These are phyloP conservation scores for Oscheius sp. DNA, from an alignment of 2,888 invertebrate genomes.

Conservation along the genomic window DNA sequence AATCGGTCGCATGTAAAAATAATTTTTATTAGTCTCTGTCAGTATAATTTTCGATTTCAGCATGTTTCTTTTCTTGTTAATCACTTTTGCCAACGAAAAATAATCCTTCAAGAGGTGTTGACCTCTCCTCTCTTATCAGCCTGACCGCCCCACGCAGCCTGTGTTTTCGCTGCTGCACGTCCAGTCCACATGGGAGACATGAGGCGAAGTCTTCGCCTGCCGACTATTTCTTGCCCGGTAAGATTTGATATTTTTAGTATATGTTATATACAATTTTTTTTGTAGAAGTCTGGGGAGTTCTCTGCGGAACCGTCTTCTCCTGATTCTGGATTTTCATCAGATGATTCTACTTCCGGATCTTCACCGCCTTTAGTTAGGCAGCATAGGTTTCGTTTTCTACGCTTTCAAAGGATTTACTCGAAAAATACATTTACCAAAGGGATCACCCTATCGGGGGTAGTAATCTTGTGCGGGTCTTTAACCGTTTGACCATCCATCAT, in stretches of 20 bases:
- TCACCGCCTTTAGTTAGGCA: neutral
- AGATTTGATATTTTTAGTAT: neutral
- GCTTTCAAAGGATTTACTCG: too few species aligned
- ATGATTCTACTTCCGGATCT: neutral
- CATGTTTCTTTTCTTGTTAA: too few species aligned
- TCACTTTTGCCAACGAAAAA: too few species aligned
- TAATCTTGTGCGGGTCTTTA: too few species aligned
- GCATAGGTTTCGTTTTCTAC: neutral
- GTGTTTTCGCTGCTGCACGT: conserved; percentile 14
- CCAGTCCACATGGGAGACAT: neutral
- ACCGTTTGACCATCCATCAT: too few species aligned
- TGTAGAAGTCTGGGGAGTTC: neutral
- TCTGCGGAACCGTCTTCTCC: conserved; percentile 13
- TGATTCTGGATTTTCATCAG: conserved; percentile 27
- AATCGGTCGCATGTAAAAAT: too few species aligned
- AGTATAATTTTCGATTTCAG: too few species aligned
- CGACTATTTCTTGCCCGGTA: neutral
- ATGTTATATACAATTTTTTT: neutral
- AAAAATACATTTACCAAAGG: too few species aligned
- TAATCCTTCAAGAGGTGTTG: too few species aligned
- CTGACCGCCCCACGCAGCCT: conserved; percentile 19
- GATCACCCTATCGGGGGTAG: too few species aligned
- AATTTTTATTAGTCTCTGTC: too few species aligned
- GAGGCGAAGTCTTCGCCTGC: conserved; percentile 1
- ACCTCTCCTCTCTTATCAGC: conserved; percentile 18